Evolutionary conservation across 2,888 invertebrate species (phyloP).

Genomic region (Amblyjoppa fuscipennis): DNA sequence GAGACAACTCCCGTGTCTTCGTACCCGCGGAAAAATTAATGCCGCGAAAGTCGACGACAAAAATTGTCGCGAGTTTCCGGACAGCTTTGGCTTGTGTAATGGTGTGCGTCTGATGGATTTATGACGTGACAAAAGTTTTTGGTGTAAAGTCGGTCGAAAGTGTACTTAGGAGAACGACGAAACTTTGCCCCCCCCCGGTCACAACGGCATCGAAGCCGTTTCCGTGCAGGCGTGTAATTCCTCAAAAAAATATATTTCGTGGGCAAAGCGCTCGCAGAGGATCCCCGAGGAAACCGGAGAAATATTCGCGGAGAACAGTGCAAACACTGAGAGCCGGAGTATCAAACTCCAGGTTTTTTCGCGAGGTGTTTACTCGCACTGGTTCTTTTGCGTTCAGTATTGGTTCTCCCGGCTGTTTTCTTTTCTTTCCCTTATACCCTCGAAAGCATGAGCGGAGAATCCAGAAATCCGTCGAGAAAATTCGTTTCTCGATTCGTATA

Average conservation of each 20-base stretch:
- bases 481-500: conserved; percentile 3
- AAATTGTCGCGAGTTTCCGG: background rate
- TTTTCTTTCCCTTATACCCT: background rate
- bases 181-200: background rate
- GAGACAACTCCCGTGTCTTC: background rate
- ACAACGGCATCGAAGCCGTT: conserved; percentile 18
- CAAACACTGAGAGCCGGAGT: conserved; percentile 27
- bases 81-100: background rate
- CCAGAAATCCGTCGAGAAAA: conserved; percentile 7
- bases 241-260: background rate
- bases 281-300: conserved; percentile 14
- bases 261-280: background rate
- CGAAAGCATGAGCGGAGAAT: background rate
- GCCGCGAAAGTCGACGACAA: background rate
- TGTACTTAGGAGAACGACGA: background rate
- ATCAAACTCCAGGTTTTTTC: conserved; percentile 22
- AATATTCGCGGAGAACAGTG: conserved; percentile 33
- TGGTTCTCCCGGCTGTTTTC: background rate
- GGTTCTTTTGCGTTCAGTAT: conserved; percentile 5
- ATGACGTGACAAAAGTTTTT: background rate
- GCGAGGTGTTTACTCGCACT: background rate
- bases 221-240: conserved; percentile 19
- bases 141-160: conserved; percentile 6
- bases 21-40: background rate
- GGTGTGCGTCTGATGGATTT: background rate